These are phyloP conservation scores for Nephrotoma appendiculata DNA, from an alignment of 2,888 invertebrate genomes.

Conservation along the genomic window DNA sequence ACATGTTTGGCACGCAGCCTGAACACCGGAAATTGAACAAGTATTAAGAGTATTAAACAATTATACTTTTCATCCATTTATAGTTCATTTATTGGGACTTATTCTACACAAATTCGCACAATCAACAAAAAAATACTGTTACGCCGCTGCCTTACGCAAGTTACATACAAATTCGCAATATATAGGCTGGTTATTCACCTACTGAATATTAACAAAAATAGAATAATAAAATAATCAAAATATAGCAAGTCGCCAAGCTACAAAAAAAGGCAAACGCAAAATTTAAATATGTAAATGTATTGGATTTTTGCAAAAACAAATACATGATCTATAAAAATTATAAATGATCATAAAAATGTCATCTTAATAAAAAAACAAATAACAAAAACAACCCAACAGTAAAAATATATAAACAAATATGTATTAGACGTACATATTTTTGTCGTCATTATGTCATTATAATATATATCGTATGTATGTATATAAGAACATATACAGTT, in stretches of 20 bases:
- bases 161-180: not conserved
- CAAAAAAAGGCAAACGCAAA: not conserved
- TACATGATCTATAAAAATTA: not conserved
- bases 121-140: not conserved
- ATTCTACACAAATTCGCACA: too few relatives aligned
- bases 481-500: not conserved
- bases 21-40: not conserved
- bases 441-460: not conserved
- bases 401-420: not conserved
- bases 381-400: not conserved
- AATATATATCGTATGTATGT: not conserved
- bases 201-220: not conserved
- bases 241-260: not conserved
- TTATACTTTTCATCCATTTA: not conserved
- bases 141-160: not conserved
- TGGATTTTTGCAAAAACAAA: not conserved
- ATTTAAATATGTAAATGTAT: not conserved
- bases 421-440: not conserved
- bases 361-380: not conserved
- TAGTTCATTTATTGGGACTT: too few relatives aligned
- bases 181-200: not conserved
- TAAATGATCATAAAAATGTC: not conserved
- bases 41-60: too few relatives aligned
- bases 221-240: not conserved
- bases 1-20: not conserved